Percentiles rank a stretch among this genome's conserved stretches.
These are phyloP conservation scores for Pseudochaenichthys georgianus DNA, from an alignment of 2,797 vertebrate genomes.

Conservation along the genomic window DNA sequence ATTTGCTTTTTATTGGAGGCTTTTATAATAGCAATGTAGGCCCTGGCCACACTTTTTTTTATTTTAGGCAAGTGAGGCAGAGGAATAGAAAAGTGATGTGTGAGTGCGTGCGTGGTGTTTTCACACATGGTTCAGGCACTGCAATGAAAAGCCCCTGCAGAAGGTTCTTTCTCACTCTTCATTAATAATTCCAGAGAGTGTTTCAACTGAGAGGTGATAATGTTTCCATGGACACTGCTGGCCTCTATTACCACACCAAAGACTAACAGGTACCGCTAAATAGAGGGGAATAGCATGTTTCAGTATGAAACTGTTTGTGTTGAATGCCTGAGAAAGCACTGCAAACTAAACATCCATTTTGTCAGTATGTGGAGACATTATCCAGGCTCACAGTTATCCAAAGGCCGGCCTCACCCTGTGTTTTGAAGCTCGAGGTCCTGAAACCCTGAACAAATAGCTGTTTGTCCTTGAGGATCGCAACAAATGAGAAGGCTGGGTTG, in stretches of 20 bases:
- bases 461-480: constrained; percentile 72
- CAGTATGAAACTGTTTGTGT: constrained; percentile 11
- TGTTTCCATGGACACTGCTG: constrained; percentile 42
- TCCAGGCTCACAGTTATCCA: constrained; percentile 38
- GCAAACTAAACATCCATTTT: constrained; percentile 30
- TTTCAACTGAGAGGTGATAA: constrained; percentile 62
- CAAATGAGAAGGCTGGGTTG: constrained; percentile 52
- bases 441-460: constrained; percentile 68
- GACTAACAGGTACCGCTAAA: constrained; percentile 30
- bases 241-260: constrained; percentile 35
- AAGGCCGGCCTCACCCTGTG: constrained; percentile 45
- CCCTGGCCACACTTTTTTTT: constrained; percentile 46
- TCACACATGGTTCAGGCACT: constrained; percentile 50
- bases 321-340: constrained; percentile 22
- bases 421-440: constrained; percentile 36
- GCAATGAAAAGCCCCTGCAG: constrained; percentile 38
- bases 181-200: constrained; percentile 68
- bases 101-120: constrained; percentile 44
- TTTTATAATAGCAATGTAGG: constrained; percentile 40
- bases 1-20: constrained; percentile 54
- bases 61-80: constrained; percentile 55
- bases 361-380: constrained; percentile 28
- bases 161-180: constrained; percentile 61
- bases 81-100: constrained; percentile 46
- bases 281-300: constrained; percentile 20